A percentile compares a stretch with the other conserved stretches of the same genome.
These are phyloP conservation scores for Coregonus suidteri DNA, from an alignment of 2,797 vertebrate genomes.

Conservation along the genomic window DNA sequence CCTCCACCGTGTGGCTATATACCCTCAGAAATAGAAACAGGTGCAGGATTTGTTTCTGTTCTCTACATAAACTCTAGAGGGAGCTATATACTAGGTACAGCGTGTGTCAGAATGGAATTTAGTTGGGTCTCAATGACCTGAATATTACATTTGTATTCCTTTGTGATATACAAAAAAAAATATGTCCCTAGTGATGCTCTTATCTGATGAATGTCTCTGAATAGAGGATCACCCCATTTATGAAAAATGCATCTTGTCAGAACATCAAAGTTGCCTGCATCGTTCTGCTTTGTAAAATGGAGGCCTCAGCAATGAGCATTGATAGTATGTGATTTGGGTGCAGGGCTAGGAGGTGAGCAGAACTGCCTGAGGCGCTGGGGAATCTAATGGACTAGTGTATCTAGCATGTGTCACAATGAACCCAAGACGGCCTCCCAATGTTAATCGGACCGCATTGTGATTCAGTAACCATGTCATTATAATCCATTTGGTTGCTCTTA, in stretches of 20 bases:
- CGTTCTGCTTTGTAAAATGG: background rate
- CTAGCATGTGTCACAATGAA: conserved; percentile 32
- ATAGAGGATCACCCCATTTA: background rate
- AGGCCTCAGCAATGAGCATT: background rate
- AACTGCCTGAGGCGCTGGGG: conserved; percentile 12
- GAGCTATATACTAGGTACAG: background rate
- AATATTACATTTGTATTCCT: background rate
- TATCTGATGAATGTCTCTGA: background rate
- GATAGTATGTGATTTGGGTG: background rate
- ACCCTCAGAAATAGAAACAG: background rate
- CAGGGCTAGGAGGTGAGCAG: conserved; percentile 5
- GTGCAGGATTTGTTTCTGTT: background rate
- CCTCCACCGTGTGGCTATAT: background rate
- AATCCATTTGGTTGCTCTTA: conserved; percentile 63
- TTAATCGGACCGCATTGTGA: conserved; percentile 14
- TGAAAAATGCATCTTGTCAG: background rate
- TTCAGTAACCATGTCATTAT: conserved; percentile 50
- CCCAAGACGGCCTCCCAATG: conserved; percentile 9
- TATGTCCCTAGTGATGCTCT: background rate
- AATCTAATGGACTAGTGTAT: conserved; percentile 48
- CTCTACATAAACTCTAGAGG: background rate
- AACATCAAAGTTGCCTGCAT: background rate
- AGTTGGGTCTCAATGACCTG: background rate
- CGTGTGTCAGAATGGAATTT: background rate
- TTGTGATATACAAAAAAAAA: background rate